Conservation (phyloP, 2,888 invertebrate genomes). For the Entomobrya proxima region DNA sequence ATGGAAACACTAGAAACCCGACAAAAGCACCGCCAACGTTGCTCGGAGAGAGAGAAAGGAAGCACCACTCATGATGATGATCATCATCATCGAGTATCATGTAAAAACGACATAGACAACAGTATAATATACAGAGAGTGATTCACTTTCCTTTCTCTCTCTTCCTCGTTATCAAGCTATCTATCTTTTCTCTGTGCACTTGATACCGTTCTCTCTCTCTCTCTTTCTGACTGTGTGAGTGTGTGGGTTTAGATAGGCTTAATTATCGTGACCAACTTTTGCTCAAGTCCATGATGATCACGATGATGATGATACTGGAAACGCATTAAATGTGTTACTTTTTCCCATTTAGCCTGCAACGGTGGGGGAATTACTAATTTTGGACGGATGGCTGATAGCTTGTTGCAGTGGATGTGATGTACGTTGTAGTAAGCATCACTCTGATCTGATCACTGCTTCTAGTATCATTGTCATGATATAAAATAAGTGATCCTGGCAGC, state of each 20-base stretch:
- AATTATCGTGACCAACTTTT: conserved; percentile 65
- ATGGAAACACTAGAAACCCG: conserved; percentile 37
- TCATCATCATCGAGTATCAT: conserved; percentile 13
- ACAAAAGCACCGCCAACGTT: conserved; percentile 12
- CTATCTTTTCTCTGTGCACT: background rate
- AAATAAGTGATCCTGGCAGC: conserved; percentile 32
- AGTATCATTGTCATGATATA: conserved; percentile 21
- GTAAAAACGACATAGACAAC: conserved; percentile 7
- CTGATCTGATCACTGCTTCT: background rate
- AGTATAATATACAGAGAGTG: background rate
- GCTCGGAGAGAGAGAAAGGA: background rate
- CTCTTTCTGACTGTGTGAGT: too few relatives aligned
- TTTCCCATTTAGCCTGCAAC: conserved; percentile 53
- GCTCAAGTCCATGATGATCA: background rate
- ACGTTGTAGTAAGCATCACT: background rate
- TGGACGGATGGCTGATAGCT: conserved; percentile 58
- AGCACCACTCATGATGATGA: conserved; percentile 23
- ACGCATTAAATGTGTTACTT: conserved; percentile 57
- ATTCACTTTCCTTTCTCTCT: conserved; percentile 2
- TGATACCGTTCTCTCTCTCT: background rate
- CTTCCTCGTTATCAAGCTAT: conserved; percentile 1
- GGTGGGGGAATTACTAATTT: conserved; percentile 59
- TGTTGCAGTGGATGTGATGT: conserved; percentile 44
- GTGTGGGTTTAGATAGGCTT: conserved; percentile 51
- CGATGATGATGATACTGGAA: background rate